A percentile compares a stretch with the other conserved stretches of the same genome.
Evolutionary conservation across 2,797 vertebrate species (phyloP).

Genomic region (Gambelia wislizenii): DNA sequence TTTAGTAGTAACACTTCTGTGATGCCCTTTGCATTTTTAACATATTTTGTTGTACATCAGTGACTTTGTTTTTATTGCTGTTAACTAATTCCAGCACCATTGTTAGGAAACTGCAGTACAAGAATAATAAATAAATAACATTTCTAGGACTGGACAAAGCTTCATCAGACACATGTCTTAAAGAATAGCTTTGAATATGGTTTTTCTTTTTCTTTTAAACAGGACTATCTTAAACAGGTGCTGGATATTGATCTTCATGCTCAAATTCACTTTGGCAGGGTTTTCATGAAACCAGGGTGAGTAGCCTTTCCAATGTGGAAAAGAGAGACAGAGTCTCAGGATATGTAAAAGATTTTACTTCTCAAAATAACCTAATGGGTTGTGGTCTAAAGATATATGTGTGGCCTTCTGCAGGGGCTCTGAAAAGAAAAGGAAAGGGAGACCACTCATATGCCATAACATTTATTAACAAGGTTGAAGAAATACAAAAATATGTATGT

Average conservation of each 20-base stretch:
- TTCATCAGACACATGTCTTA: slow-evolving; percentile 54
- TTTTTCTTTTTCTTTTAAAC: slow-evolving; percentile 67
- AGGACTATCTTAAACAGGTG: slow-evolving; percentile 99
- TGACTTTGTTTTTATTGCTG: background rate
- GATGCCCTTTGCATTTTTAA: background rate
- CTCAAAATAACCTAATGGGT: no score
- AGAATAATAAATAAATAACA: background rate
- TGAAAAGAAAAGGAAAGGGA: no score
- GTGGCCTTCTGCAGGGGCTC: no score
- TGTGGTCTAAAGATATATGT: no score
- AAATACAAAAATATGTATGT: no score
- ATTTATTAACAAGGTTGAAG: no score
- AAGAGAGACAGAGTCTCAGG: no score
- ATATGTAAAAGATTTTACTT: no score
- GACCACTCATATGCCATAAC: no score
- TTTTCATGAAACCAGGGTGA: slow-evolving; percentile 99
- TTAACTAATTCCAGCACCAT: background rate
- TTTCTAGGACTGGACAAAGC: background rate
- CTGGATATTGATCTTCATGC: slow-evolving; percentile 99
- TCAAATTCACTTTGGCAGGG: slow-evolving; percentile 98
- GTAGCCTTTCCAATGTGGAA: slow-evolving; percentile 61
- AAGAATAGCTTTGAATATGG: slow-evolving; percentile 52
- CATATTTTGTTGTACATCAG: background rate
- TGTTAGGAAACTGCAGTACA: background rate
- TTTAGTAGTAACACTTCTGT: background rate